Percentiles rank a stretch among this genome's conserved stretches.
Evolutionary conservation across 2,888 invertebrate species (phyloP).

Genomic region (Nesidiocoris tenuis): DNA sequence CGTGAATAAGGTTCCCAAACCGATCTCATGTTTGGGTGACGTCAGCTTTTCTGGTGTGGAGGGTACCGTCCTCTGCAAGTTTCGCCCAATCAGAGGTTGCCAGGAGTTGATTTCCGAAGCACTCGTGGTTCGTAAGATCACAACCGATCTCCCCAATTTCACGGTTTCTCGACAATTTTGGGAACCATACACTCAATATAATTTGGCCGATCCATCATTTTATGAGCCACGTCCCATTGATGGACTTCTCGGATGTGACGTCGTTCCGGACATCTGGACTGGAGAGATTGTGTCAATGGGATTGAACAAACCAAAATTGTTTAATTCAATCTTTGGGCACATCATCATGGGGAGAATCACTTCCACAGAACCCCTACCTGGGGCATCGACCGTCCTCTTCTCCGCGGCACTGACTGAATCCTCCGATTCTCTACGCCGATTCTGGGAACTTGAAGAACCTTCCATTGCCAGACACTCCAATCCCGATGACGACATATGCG

Average conservation of each 20-base stretch:
- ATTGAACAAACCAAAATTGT: neutral
- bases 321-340: neutral
- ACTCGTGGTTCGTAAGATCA: neutral
- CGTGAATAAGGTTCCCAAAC: neutral
- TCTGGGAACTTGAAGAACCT: slow-evolving; percentile 43
- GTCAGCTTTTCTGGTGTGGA: neutral
- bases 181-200: neutral
- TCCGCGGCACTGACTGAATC: neutral
- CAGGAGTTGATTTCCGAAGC: neutral
- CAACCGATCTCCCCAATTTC: neutral
- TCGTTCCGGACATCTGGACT: neutral
- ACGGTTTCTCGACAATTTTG: neutral
- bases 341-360: neutral
- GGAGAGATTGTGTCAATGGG: neutral
- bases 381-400: neutral
- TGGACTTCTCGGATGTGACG: neutral
- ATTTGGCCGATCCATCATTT: neutral
- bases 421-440: neutral
- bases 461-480: neutral
- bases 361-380: neutral
- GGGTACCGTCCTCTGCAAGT: neutral
- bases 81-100: neutral
- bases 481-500: slow-evolving; percentile 29
- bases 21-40: slow-evolving; percentile 1
- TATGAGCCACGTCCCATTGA: neutral